Base-by-base conservation (phyloP, 2,888 invertebrate genomes). In the Eupithecia inturbata region DNA sequence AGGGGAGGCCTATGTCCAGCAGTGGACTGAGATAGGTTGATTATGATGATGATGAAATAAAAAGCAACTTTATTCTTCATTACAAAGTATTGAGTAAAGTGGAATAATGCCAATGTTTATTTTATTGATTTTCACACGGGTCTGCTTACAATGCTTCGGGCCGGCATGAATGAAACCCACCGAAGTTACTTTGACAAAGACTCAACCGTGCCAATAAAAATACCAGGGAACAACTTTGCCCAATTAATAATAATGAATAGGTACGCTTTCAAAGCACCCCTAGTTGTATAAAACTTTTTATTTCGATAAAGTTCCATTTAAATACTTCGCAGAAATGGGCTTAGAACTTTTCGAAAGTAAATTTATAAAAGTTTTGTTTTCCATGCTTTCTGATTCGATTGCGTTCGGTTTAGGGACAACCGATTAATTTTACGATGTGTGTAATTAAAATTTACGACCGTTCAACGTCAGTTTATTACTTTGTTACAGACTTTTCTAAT, bases 111-210 rank as follows among this genome's bases (percentile, higher is more conserved):
- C 67, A 90, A 91, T 92, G 89, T 93, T 93, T 93, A 92, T 93
- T 92, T 88, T 92, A 93, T 93, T 85, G 92, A 94, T 94, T 94
- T 94, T 94, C 94, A 91, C 94, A 94, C 92, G 93, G 87, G 82
- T 68, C 82, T 80, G 57, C 81, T 79, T 84, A 89, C 88, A 90
- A 90, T 91, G 88, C 88, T 89, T 87, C 86, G 85, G 83, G 77
- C 84, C 85, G 84, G 87, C 88, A 83, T 81, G 84, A 85, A 81
- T 75, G 79, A 81, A 80, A 78, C 71, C 75, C 80, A 68, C 31
- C 39, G 22, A 31, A 67, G 77, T 86, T 86, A 88, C 83, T 87
- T 82, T 77, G 90, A 89, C 87, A 92, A 78, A 87, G 92, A 89
- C 87, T 91, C 83, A 88, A 90, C 85, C 82, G 82, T 79, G 81